Conservation (phyloP, 2,888 invertebrate genomes). For the Elysia crispata region DNA sequence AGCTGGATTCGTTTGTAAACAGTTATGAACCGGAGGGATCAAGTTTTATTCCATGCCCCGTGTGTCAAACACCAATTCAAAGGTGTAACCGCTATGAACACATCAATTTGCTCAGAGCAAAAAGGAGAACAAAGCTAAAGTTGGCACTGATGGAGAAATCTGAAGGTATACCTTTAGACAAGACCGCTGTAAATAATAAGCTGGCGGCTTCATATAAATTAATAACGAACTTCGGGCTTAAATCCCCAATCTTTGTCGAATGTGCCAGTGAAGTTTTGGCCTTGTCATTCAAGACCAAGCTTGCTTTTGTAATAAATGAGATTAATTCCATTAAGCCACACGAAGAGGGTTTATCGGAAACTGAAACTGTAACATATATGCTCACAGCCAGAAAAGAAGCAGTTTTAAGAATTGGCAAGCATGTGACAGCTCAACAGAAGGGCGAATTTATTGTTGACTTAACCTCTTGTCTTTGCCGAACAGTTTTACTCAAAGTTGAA, state of each 20-base stretch:
- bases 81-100: constrained; percentile 39
- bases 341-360: no score
- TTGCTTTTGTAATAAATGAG: constrained; percentile 33
- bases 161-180: background rate
- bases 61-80: constrained; percentile 24
- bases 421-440: no score
- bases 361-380: no score
- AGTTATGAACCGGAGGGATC: constrained; percentile 26
- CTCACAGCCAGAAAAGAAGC: no score
- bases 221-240: no score
- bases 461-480: no score
- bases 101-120: background rate
- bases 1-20: constrained; percentile 38
- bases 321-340: background rate
- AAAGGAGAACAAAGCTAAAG: constrained; percentile 9
- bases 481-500: no score
- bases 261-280: constrained; percentile 7
- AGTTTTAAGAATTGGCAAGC: no score
- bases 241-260: background rate
- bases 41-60: constrained; percentile 41
- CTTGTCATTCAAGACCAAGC: constrained; percentile 27
- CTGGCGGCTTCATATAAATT: constrained; percentile 20
- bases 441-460: no score
- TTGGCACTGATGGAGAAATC: background rate
- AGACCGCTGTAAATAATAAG: background rate